A percentile compares a stretch with the other conserved stretches of the same genome.
Conservation (phyloP, 2,888 invertebrate species). For the Bursaphelenchus okinawaensis region DNA sequence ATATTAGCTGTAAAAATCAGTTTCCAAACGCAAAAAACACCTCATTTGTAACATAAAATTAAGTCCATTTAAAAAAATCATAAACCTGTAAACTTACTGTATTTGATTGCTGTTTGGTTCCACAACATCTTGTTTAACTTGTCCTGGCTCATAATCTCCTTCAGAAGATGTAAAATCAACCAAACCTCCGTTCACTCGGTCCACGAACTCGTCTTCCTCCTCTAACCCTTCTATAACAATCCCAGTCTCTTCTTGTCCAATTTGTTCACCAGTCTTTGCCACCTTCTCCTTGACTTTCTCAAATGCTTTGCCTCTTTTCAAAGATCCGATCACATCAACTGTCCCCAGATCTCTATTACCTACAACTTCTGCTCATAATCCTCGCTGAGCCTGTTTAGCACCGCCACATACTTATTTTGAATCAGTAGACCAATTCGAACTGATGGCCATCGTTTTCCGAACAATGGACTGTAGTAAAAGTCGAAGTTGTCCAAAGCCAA, state of each 20-base stretch:
- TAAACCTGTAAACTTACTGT: background rate
- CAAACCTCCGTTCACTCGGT: conserved; percentile 18
- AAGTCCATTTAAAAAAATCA: background rate
- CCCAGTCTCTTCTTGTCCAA: background rate
- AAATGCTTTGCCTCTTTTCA: conserved; percentile 13
- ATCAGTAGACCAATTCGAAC: conserved; percentile 76
- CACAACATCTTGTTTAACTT: background rate
- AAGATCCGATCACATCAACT: conserved; percentile 24
- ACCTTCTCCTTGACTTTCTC: conserved; percentile 1
- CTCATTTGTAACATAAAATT: background rate
- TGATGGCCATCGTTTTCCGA: conserved; percentile 73
- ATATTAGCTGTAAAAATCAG: too few relatives aligned
- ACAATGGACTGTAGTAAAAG: conserved; percentile 84
- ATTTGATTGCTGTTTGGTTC: background rate
- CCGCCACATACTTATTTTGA: conserved; percentile 79
- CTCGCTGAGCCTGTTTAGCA: conserved; percentile 67
- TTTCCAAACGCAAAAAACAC: too few relatives aligned
- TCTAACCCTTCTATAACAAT: background rate
- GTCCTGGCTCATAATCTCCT: conserved; percentile 16
- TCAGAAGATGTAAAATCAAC: conserved; percentile 12
- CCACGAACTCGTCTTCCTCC: background rate
- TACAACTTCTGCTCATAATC: conserved; percentile 20
- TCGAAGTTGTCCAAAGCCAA: conserved; percentile 81
- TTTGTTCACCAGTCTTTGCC: background rate
- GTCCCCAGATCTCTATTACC: conserved; percentile 26